These are phyloP conservation scores for Chiloscyllium plagiosum DNA, from an alignment of 2,113 vertebrate genomes.

Conservation along the genomic window DNA sequence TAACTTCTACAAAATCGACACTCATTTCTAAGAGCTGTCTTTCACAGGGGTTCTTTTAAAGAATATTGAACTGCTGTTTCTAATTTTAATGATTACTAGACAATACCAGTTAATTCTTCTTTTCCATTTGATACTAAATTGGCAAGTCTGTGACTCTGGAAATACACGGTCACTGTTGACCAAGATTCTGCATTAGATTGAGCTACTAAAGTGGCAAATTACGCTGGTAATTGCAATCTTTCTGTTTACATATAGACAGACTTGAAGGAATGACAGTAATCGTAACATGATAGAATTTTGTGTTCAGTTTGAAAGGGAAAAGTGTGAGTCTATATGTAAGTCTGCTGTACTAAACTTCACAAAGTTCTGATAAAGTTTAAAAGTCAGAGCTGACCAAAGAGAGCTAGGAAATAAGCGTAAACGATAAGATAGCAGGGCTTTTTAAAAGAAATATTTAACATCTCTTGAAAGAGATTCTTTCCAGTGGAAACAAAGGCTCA, in stretches of 20 bases:
- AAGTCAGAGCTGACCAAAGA: too few relatives aligned
- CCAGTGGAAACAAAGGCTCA: too few relatives aligned
- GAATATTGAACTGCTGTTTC: neutral
- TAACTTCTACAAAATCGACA: neutral
- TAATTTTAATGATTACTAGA: neutral
- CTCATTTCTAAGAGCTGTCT: neutral
- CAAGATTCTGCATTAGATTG: neutral
- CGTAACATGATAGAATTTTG: too few relatives aligned
- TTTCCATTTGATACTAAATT: neutral
- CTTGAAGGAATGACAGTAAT: neutral
- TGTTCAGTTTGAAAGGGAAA: too few relatives aligned
- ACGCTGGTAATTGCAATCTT: neutral
- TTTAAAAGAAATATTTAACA: too few relatives aligned
- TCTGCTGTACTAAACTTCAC: too few relatives aligned
- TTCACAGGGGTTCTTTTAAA: neutral
- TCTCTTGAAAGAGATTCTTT: too few relatives aligned
- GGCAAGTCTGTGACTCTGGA: neutral
- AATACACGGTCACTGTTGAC: neutral
- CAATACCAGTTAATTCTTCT: neutral
- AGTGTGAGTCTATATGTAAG: too few relatives aligned
- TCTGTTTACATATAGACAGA: neutral
- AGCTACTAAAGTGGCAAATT: neutral
- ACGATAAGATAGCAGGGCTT: too few relatives aligned
- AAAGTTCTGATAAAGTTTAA: too few relatives aligned
- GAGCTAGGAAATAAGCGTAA: too few relatives aligned